These are phyloP conservation scores for Rhagoletis zephyria DNA, from an alignment of 1,140 invertebrate species.

Conservation along the genomic window DNA sequence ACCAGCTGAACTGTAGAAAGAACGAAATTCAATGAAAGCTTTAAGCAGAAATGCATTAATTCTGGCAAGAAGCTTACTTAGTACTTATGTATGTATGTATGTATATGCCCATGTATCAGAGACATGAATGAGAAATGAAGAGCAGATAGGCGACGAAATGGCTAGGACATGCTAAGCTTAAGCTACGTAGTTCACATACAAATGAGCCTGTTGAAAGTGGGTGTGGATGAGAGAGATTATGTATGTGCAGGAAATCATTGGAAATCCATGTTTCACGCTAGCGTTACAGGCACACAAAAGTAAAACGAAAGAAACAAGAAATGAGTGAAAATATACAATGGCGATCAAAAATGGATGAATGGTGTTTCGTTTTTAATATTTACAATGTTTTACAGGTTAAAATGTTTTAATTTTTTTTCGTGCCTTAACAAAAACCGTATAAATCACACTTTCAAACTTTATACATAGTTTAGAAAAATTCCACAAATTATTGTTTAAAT, in stretches of 20 bases:
- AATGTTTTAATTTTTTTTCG: no score
- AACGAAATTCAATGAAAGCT: conserved; percentile 18
- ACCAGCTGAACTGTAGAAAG: background rate
- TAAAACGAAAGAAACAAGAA: no score
- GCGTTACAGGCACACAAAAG: background rate
- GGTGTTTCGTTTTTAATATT: no score
- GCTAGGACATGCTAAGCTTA: background rate
- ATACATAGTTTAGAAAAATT: no score
- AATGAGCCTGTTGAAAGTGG: background rate
- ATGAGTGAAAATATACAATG: no score
- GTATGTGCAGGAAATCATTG: background rate
- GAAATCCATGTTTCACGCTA: background rate
- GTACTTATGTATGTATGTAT: no score
- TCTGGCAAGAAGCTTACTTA: background rate
- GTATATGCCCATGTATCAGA: background rate
- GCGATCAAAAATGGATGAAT: no score
- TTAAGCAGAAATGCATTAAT: conserved; percentile 8
- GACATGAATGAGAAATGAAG: background rate
- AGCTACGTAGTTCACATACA: no score
- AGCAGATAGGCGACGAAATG: background rate
- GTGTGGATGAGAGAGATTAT: background rate
- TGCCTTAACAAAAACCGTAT: no score
- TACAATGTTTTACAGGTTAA: no score
- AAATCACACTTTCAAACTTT: no score
- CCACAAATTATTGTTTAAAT: no score